phyloP scores from a whole-genome alignment of 2,113 vertebrate genomes.

The Oreotrochilus melanogaster region DNA sequence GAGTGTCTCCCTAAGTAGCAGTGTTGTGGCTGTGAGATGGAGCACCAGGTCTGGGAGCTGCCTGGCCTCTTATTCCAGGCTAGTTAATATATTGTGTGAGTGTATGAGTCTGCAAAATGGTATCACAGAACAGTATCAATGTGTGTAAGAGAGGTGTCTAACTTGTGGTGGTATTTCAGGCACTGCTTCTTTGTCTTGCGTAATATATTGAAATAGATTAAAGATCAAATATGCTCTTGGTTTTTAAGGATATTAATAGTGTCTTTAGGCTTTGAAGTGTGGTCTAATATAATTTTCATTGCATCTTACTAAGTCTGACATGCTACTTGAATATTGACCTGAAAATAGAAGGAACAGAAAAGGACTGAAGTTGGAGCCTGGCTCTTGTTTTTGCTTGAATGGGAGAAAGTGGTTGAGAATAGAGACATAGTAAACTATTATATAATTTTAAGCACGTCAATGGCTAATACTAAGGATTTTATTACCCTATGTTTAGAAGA shows the following conservation, averaged over 20 bases:
- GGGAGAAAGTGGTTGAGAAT: neutral
- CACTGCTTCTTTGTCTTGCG: neutral
- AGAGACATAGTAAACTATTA: neutral
- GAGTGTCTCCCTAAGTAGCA: accelerated
- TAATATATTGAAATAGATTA: neutral
- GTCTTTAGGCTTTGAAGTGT: neutral
- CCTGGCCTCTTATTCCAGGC: neutral
- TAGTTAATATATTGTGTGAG: neutral
- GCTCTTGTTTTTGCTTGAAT: neutral
- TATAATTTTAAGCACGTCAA: neutral
- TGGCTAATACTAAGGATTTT: neutral
- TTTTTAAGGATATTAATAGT: neutral
- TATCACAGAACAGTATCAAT: neutral
- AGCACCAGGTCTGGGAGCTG: accelerated
- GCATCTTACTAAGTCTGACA: neutral
- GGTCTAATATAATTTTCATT: neutral
- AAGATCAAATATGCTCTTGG: neutral
- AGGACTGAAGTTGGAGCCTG: neutral
- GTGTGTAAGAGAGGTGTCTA: neutral
- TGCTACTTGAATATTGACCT: neutral
- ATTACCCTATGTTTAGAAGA: neutral
- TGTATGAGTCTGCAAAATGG: neutral
- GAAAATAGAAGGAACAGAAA: neutral
- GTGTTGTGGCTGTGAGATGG: neutral
- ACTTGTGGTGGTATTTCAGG: neutral